Conservation (phyloP, 2,888 invertebrate species). For the Drosophila flavopinicola region DNA sequence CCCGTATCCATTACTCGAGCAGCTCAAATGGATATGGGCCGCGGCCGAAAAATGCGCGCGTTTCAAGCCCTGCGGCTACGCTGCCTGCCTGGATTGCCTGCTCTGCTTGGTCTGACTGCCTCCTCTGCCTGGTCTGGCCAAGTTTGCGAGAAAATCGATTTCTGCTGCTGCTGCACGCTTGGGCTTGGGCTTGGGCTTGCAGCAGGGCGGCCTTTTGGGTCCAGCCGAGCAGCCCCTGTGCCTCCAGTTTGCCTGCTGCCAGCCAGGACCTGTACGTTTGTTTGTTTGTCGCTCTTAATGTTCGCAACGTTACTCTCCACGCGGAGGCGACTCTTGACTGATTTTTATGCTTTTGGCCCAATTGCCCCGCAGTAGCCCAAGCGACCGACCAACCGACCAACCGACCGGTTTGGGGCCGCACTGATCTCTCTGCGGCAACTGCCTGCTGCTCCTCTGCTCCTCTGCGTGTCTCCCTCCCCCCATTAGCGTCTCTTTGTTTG, state of each 20-base stretch:
- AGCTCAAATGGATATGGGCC: slow-evolving; percentile 27
- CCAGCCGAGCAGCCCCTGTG: neutral
- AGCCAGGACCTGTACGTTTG: slow-evolving; percentile 55
- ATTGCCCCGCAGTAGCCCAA: slow-evolving; percentile 74
- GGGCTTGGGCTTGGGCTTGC: too few relatives aligned
- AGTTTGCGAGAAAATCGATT: slow-evolving; percentile 76
- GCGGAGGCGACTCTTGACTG: slow-evolving; percentile 75
- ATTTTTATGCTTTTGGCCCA: slow-evolving; percentile 80
- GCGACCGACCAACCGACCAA: slow-evolving; percentile 1
- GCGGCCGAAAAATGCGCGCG: slow-evolving; percentile 52
- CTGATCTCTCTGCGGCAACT: slow-evolving; percentile 36
- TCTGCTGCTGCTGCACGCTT: slow-evolving; percentile 62
- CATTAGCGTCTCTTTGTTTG: slow-evolving; percentile 77
- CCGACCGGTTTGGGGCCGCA: slow-evolving; percentile 40
- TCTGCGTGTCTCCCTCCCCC: slow-evolving; percentile 9
- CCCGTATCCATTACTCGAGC: slow-evolving; percentile 52
- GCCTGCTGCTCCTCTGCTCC: neutral
- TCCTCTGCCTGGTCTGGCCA: slow-evolving; percentile 50
- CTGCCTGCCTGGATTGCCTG: neutral
- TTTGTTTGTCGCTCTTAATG: slow-evolving; percentile 80
- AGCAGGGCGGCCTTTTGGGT: slow-evolving; percentile 23
- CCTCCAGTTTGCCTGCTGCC: neutral
- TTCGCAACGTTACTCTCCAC: slow-evolving; percentile 49
- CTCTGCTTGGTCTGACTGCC: neutral
- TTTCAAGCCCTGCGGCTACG: slow-evolving; percentile 64